Conservation (phyloP, 2,888 invertebrate species). For the Synanthedon tipuliformis region DNA sequence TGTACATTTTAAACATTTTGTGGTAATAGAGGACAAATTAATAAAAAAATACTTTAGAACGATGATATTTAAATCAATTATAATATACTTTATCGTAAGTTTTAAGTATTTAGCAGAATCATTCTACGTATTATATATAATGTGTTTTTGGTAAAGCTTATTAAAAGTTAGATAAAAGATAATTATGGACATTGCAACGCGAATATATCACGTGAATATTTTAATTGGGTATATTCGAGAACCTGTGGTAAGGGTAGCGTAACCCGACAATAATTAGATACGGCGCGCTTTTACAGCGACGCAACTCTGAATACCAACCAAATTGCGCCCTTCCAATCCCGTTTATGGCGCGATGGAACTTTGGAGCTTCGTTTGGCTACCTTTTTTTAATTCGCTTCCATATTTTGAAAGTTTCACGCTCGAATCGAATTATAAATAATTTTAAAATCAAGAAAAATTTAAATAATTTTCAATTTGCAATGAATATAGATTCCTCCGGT, state of each 20-base stretch:
- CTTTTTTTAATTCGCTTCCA: slow-evolving; percentile 18
- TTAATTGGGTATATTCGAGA: slow-evolving; percentile 18
- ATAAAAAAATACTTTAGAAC: too few species aligned
- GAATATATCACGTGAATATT: slow-evolving; percentile 9
- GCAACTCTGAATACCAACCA: slow-evolving; percentile 61
- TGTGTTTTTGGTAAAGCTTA: too few species aligned
- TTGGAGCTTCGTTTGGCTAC: slow-evolving; percentile 36
- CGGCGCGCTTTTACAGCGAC: slow-evolving; percentile 65
- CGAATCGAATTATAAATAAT: slow-evolving; percentile 4
- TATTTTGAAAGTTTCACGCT: slow-evolving; percentile 3
- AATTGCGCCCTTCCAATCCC: slow-evolving; percentile 65
- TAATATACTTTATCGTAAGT: too few species aligned
- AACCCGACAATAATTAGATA: slow-evolving; percentile 65
- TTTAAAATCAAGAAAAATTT: not conserved
- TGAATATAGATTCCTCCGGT: too few species aligned
- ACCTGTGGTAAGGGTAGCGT: slow-evolving; percentile 34
- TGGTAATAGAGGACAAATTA: too few species aligned
- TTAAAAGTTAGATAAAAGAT: too few species aligned
- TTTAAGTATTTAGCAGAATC: too few species aligned
- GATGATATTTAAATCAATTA: too few species aligned
- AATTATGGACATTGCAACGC: too few species aligned
- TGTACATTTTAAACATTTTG: too few species aligned
- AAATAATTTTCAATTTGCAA: not conserved
- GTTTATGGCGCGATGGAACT: slow-evolving; percentile 51
- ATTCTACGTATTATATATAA: too few species aligned